Base-by-base conservation (phyloP, 2,888 invertebrate species). In the Apotomis betuletana region DNA sequence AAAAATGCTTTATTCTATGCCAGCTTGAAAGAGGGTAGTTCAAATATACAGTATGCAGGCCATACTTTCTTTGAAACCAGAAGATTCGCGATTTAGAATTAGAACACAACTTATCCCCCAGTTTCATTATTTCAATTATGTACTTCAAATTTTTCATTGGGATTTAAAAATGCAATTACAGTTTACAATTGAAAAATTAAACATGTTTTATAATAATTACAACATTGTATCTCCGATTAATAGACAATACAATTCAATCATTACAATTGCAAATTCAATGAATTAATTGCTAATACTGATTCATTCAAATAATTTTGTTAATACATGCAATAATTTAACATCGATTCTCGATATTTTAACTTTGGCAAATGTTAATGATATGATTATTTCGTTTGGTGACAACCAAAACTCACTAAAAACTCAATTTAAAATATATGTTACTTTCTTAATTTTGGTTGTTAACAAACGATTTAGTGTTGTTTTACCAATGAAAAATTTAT, bases 131-230 rank as follows among this genome's bases (percentile, higher is more conserved):
- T 77, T 75, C 74, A 62, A 75, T 75, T 77, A 41, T 41, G 41
- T 41, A 54, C 77, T 77, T 81, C 71, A 80, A 72, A 83, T 85
- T 90, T 90, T 91, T 90, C 90, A 90, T 91, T 90, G 90, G 90
- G 83, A 84, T 85, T 86, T 80, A 77, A 79, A 83, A 73, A 73
- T 73, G 74, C 74, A 76, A 76, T 74, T 70, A 75, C 68, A 68
- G 67, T 62, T 75, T 70, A 74, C 67, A 75, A 77, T 77, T 77
- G 68, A 44, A 63, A 60, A 76, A 76, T 79, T 77, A 67, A 80
- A 76, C 74, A 78, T 79, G 78, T 80, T 82, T 82, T 78, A 81
- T 78, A 80, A 80, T 76, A 74, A 81, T 80, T 76, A 76, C 67
- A 62, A 74, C 73, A 52, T 72, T 70, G 74, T 81, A 76, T 80